Evolutionary conservation across 2,797 vertebrate genomes (phyloP).

Genomic region (Odontamblyopus rebecca): DNA sequence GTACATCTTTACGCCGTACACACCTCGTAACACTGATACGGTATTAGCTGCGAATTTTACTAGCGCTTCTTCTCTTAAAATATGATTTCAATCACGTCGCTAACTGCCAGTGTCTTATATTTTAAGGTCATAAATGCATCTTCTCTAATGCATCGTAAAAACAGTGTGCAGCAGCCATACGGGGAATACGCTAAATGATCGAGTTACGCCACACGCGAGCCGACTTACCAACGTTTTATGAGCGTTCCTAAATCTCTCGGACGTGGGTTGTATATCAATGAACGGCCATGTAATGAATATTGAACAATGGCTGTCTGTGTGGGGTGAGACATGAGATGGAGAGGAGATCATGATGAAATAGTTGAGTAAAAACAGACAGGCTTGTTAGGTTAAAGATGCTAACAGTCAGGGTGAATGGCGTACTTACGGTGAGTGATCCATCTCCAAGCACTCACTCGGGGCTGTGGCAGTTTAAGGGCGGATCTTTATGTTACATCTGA

Average conservation of each 20-base stretch:
- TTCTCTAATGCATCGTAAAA: slow-evolving; percentile 50
- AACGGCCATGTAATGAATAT: slow-evolving; percentile 24
- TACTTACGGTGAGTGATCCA: slow-evolving; percentile 15
- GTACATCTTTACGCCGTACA: slow-evolving; percentile 18
- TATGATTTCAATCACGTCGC: slow-evolving; percentile 21
- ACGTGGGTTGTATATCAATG: slow-evolving; percentile 44
- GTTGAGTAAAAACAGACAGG: slow-evolving; percentile 28
- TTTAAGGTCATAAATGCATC: slow-evolving; percentile 34
- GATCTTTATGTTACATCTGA: slow-evolving; percentile 20
- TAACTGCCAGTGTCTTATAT: slow-evolving; percentile 24
- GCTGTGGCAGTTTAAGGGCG: slow-evolving; percentile 12
- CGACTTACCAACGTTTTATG: slow-evolving; percentile 59
- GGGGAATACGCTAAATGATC: slow-evolving; percentile 54
- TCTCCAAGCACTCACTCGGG: slow-evolving; percentile 25
- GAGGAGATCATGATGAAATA: slow-evolving; percentile 37
- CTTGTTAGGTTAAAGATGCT: slow-evolving; percentile 17
- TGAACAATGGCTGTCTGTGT: slow-evolving; percentile 12
- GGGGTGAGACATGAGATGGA: background rate
- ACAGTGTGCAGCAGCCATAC: slow-evolving; percentile 25
- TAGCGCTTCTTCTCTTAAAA: slow-evolving; percentile 16
- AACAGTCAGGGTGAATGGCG: slow-evolving; percentile 19
- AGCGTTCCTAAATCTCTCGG: slow-evolving; percentile 35
- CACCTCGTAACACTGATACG: slow-evolving; percentile 10
- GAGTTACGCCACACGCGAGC: slow-evolving; percentile 35
- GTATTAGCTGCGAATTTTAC: slow-evolving; percentile 5